Percentiles rank a stretch among this genome's conserved stretches.
phyloP scores from a whole-genome alignment of 1,140 invertebrate species.

The Zaprionus kolodkinae region DNA sequence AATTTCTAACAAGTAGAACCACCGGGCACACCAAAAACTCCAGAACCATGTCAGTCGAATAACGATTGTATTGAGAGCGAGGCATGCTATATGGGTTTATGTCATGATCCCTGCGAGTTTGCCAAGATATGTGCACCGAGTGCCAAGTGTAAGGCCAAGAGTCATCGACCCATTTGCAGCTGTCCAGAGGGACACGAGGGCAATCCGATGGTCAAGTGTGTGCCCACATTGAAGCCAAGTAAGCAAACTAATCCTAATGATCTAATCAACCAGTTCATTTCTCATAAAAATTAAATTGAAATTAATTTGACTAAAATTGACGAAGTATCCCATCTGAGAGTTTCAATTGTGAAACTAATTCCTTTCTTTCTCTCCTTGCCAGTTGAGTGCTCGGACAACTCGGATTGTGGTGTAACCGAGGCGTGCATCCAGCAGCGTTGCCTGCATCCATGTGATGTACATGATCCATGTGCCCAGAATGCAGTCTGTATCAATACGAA shows the following conservation, averaged over 20 bases:
- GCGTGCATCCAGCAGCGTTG: conserved; percentile 92
- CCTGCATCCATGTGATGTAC: conserved; percentile 91
- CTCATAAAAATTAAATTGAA: background rate
- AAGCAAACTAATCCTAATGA: conserved; percentile 85
- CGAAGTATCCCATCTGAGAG: background rate
- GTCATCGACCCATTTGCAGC: conserved; percentile 91
- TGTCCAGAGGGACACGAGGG: conserved; percentile 90
- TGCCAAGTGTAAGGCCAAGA: conserved; percentile 90
- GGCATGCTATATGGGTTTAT: conserved; percentile 90
- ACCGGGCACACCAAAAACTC: conserved; percentile 87
- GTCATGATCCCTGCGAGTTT: conserved; percentile 90
- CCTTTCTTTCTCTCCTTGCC: conserved; percentile 48
- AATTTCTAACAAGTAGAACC: conserved; percentile 86
- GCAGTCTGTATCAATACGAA: conserved; percentile 95
- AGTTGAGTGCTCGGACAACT: conserved; percentile 92
- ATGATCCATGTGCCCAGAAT: conserved; percentile 92
- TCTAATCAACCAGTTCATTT: conserved; percentile 51
- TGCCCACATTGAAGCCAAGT: conserved; percentile 88
- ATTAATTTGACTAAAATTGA: background rate
- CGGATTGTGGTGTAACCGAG: conserved; percentile 91
- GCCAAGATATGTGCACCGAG: conserved; percentile 88
- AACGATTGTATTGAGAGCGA: conserved; percentile 90
- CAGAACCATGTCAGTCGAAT: conserved; percentile 89
- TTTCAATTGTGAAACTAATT: background rate
- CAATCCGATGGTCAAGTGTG: conserved; percentile 90